Evolutionary conservation across 2,888 invertebrate genomes (phyloP).

Genomic region (Tetragonisca angustula): DNA sequence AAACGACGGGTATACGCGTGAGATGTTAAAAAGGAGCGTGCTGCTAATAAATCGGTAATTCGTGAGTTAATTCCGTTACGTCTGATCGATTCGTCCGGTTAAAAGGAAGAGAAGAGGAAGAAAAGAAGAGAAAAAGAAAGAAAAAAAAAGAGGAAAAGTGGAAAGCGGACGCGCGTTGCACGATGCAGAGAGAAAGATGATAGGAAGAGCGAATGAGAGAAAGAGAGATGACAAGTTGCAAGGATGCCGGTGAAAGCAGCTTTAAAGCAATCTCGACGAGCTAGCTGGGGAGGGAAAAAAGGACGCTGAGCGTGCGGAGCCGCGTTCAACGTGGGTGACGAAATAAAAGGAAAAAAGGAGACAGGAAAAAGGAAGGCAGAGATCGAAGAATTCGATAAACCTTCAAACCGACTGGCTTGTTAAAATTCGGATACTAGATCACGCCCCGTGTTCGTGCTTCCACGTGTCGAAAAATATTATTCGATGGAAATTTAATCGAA

Average conservation of each 20-base stretch:
- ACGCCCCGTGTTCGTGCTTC: background rate
- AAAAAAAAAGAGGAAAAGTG: background rate
- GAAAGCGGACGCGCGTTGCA: constrained; percentile 43
- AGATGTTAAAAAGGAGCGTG: constrained; percentile 49
- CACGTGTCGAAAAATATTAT: constrained; percentile 35
- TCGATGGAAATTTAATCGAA: constrained; percentile 26
- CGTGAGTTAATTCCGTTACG: constrained; percentile 77
- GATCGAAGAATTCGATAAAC: constrained; percentile 75
- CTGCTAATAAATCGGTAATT: constrained; percentile 75
- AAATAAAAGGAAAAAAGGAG: constrained; percentile 62
- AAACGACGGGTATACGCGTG: constrained; percentile 12
- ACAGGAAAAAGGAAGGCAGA: constrained; percentile 27
- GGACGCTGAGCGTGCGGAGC: constrained; percentile 41
- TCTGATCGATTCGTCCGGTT: constrained; percentile 66
- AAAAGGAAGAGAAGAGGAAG: constrained; percentile 50
- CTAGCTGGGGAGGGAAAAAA: constrained; percentile 50
- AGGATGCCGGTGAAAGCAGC: constrained; percentile 70
- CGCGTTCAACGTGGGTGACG: constrained; percentile 51
- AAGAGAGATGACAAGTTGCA: constrained; percentile 47
- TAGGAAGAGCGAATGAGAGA: constrained; percentile 1
- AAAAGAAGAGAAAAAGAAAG: background rate
- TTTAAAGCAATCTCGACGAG: constrained; percentile 72
- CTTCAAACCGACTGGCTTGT: constrained; percentile 65
- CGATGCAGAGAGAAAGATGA: constrained; percentile 53
- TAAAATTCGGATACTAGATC: constrained; percentile 59